Conservation (phyloP, 2,113 vertebrate species). For the Spermophilus dauricus region DNA sequence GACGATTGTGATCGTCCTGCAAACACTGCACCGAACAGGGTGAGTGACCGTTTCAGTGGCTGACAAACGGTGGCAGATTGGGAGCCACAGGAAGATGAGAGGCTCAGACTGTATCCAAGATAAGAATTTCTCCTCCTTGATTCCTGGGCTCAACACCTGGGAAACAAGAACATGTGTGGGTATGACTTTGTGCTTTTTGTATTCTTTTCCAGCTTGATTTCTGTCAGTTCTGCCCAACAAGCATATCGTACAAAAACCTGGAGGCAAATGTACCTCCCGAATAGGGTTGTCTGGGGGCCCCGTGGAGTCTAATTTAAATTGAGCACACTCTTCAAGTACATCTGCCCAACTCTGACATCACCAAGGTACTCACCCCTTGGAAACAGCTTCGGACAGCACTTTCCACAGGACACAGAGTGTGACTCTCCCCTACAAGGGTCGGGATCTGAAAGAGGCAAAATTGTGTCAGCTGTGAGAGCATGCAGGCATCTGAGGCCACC, state of each 20-base stretch:
- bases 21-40: conserved; percentile 88
- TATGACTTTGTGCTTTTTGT: neutral
- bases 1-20: conserved; percentile 89
- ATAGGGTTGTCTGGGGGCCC: neutral
- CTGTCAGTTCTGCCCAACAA: conserved; percentile 18
- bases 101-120: conserved; percentile 92
- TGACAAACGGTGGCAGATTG: conserved; percentile 88
- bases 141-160: conserved; percentile 84
- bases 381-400: conserved; percentile 89
- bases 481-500: neutral
- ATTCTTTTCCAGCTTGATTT: neutral
- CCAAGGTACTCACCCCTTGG: conserved; percentile 87
- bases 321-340: neutral
- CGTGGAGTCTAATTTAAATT: conserved; percentile 38
- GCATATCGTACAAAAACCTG: neutral
- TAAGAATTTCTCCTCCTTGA: conserved; percentile 89
- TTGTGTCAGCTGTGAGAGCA: neutral
- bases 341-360: neutral
- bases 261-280: neutral
- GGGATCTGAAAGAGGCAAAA: conserved; percentile 88
- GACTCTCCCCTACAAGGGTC: conserved; percentile 89
- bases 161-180: conserved; percentile 55
- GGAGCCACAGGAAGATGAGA: conserved; percentile 91
- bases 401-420: conserved; percentile 87
- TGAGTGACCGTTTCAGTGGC: conserved; percentile 88